Conservation (phyloP, 2,797 vertebrate genomes). For the Labroides dimidiatus region DNA sequence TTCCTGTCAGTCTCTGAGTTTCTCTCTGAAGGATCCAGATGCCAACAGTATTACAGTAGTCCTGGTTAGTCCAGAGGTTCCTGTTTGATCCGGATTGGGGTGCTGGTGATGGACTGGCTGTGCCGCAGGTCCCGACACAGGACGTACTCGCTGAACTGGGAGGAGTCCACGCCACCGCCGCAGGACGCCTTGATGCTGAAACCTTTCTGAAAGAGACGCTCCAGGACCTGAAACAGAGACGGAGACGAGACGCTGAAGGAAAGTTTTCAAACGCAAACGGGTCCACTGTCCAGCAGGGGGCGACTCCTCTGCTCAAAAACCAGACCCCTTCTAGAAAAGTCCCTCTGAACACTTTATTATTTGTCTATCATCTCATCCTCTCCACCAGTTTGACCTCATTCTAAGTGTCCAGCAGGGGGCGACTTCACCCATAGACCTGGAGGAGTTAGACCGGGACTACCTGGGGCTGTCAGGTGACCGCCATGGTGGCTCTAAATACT, state of each 20-base stretch:
- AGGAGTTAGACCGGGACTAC: no score
- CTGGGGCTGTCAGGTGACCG: no score
- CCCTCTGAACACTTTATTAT: no score
- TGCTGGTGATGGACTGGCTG: constrained; percentile 81
- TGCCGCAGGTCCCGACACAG: constrained; percentile 87
- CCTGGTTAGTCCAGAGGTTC: constrained; percentile 81
- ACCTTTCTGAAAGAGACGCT: constrained; percentile 91
- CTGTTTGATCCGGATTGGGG: constrained; percentile 87
- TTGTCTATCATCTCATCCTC: no score
- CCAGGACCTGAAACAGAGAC: constrained; percentile 86
- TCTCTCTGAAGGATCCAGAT: neutral
- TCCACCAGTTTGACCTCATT: no score
- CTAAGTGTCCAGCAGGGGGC: no score
- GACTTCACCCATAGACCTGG: neutral
- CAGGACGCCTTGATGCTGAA: constrained; percentile 90
- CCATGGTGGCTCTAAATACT: no score
- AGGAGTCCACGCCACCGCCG: constrained; percentile 91
- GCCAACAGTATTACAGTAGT: neutral
- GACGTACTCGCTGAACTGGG: constrained; percentile 94
- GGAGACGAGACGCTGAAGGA: neutral
- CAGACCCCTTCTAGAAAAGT: no score
- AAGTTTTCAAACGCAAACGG: no score
- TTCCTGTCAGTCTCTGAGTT: neutral
- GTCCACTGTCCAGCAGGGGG: no score
- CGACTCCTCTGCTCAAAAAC: neutral